Evolutionary conservation across 2,113 vertebrate genomes (phyloP).

Genomic region (Casuarius casuarius): DNA sequence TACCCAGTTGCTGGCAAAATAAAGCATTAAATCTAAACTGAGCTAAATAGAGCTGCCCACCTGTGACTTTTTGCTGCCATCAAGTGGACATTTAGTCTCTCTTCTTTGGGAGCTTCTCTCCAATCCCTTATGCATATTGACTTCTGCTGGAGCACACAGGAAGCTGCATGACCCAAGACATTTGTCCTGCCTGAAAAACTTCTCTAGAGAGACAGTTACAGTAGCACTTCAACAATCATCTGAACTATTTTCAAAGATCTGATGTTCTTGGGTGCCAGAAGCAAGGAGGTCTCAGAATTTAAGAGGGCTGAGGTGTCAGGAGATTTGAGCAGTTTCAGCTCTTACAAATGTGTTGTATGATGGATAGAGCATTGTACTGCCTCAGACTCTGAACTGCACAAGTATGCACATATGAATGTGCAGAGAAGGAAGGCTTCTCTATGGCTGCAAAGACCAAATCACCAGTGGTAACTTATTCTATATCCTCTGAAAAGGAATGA

Average conservation of each 20-base stretch:
- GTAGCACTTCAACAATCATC: accelerated
- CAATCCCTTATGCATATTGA: not conserved
- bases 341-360: accelerated
- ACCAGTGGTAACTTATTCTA: accelerated
- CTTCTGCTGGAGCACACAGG: accelerated
- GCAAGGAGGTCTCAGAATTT: not conserved
- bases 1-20: not conserved
- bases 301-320: not conserved
- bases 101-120: not conserved
- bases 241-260: not conserved
- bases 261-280: not conserved
- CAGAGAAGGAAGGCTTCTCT: not conserved
- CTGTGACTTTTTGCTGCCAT: not conserved
- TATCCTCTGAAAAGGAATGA: accelerated
- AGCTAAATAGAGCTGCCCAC: accelerated
- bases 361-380: accelerated
- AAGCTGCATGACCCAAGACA: not conserved
- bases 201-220: not conserved
- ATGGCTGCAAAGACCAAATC: not conserved
- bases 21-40: accelerated
- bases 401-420: accelerated
- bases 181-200: not conserved
- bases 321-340: accelerated
- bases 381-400: not conserved
- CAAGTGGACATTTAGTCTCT: accelerated